Evolutionary conservation across 2,888 invertebrate genomes (phyloP), one percentile per base, ranked within the genome.

Genomic region (Myopa testacea): DNA sequence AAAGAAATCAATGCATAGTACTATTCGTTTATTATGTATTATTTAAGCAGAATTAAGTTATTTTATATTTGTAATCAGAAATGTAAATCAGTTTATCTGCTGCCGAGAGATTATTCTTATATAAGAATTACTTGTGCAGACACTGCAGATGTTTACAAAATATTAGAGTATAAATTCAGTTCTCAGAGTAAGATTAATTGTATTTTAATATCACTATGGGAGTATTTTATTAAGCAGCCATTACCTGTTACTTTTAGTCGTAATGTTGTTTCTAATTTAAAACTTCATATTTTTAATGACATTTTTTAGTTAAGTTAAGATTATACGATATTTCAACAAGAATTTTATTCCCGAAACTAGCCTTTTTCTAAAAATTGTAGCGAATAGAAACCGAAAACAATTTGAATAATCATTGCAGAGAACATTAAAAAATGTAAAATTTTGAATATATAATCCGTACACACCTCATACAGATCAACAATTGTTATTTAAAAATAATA

Each of bases 141-240:
- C 34, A 34, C n/a, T 60, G 12, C 26, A 34, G 4, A 38, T 65
- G 26, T 65, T 6, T 38, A 38, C 12, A 65, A 65, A 65, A 38
- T 65, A 38, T 65, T 65, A 37, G 55, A 6, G 14, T 65, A 26
- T 34, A 14, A 26, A 65, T 65, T 65, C 65, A 37, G 14, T 65
- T 14, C 37, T 37, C 7, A 38, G 10, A 62, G 26, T 37, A 34
- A 6, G 34, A 65, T 50, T 65, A 38, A 26, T 50, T 69, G 8
- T 26, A 19, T 63, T 73, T 73, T 26, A 45, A 73, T 10, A 7
- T 10, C 38, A 45, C 34, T 70, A 52, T 34, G 14, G 40, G 4
- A 73, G 45, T 50, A 60, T 72, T 58, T 60, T 37, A 72, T 60
- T 72, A 72, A 72, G 72, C 58, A 72, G 72, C 72, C 38, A 45